Evolutionary conservation across 2,797 vertebrate genomes (phyloP).

Genomic region (Lacerta viridis): DNA sequence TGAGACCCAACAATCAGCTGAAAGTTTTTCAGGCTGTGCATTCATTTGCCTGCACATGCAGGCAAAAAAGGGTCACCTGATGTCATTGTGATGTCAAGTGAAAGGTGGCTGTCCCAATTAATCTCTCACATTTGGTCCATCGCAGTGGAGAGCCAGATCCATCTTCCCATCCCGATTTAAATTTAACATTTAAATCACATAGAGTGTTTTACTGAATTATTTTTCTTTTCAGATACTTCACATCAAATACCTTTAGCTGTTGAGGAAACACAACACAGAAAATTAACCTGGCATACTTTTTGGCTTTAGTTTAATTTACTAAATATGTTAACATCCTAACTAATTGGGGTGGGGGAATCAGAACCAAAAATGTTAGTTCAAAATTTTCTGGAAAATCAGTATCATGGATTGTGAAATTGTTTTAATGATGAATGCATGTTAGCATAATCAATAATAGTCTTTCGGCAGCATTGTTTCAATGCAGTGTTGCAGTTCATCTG

Average conservation of each 20-base stretch:
- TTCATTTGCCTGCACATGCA: background rate
- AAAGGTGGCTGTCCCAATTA: no score
- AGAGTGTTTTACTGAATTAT: background rate
- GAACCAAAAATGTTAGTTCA: no score
- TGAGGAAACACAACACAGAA: background rate
- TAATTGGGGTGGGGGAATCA: background rate
- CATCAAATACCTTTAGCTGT: background rate
- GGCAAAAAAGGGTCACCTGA: background rate
- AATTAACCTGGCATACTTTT: background rate
- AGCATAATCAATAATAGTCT: no score
- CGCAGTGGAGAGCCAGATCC: no score
- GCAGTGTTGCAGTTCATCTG: no score
- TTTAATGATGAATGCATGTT: no score
- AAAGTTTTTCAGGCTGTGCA: background rate
- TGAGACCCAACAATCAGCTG: no score
- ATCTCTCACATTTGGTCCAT: no score
- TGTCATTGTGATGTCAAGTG: no score
- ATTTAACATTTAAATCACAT: background rate
- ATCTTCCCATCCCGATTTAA: background rate
- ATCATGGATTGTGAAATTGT: background rate
- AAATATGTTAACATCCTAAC: background rate
- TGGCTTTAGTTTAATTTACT: background rate
- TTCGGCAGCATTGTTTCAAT: no score
- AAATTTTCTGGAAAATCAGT: background rate
- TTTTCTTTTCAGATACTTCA: background rate